These are phyloP conservation scores for Porites cylindrica DNA, from an alignment of 92 coral and sea anemone genomes.

Conservation along the genomic window DNA sequence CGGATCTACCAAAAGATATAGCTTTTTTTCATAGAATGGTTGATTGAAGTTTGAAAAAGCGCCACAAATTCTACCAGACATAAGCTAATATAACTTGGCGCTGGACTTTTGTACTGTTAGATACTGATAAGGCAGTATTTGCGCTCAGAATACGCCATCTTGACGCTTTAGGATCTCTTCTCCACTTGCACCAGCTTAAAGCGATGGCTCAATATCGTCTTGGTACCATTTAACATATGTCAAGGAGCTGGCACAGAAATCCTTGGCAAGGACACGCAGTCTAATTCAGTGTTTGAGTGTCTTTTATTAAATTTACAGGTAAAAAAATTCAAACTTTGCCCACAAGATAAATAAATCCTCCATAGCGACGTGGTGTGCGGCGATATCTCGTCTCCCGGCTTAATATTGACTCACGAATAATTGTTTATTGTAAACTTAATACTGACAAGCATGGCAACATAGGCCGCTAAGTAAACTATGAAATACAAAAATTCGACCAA, in stretches of 20 bases:
- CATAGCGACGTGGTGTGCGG: conserved; percentile 1
- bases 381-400: neutral
- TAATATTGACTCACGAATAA: conserved; percentile 32
- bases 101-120: conserved; percentile 33
- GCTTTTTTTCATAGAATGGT: conserved; percentile 1
- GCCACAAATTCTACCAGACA: conserved; percentile 43
- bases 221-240: neutral
- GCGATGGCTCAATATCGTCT: conserved; percentile 32
- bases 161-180: conserved; percentile 32
- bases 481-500: neutral
- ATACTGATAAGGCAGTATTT: conserved; percentile 39
- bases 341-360: neutral
- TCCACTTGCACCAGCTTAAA: conserved; percentile 27
- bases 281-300: neutral
- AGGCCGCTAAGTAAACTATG: conserved; percentile 5
- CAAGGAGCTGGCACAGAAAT: neutral
- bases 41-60: conserved; percentile 24
- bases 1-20: conserved; percentile 3
- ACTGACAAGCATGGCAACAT: conserved; percentile 40
- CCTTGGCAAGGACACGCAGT: conserved; percentile 1
- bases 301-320: neutral
- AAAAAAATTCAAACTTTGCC: conserved; percentile 7
- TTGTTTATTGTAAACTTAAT: conserved; percentile 47
- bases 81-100: conserved; percentile 30
- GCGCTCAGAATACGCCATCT: conserved; percentile 33